phyloP scores from a whole-genome alignment of 2,797 vertebrate species.

The Falco biarmicus region DNA sequence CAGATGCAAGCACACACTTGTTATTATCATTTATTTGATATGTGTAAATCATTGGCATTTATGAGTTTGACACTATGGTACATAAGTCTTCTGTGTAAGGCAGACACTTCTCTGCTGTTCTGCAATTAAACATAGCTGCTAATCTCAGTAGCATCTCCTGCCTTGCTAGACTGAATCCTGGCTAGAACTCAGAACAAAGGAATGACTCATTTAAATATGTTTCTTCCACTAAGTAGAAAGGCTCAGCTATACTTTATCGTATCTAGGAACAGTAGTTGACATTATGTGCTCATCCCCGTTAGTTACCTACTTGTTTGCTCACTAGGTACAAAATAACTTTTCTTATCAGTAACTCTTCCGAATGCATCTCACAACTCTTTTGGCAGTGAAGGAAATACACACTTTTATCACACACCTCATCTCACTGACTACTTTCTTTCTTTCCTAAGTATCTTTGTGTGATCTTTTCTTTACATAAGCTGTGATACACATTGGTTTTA shows the following conservation, averaged over 20 bases:
- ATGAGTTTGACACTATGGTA: neutral
- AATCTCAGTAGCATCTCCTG: neutral
- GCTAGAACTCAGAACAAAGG: neutral
- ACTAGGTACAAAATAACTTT: neutral
- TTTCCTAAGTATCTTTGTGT: neutral
- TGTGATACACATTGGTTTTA: neutral
- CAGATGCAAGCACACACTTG: neutral
- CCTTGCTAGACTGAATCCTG: neutral
- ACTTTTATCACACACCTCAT: neutral
- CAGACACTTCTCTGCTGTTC: neutral
- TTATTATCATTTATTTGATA: neutral
- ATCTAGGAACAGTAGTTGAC: neutral
- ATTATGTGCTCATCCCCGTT: neutral
- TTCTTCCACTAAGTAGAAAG: neutral
- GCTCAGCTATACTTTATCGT: neutral
- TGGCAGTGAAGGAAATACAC: neutral
- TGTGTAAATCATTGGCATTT: neutral
- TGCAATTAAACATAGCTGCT: neutral
- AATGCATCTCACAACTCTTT: neutral
- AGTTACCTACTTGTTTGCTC: neutral
- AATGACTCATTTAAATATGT: neutral
- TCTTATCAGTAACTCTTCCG: neutral
- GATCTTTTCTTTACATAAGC: neutral
- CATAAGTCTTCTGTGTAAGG: neutral
- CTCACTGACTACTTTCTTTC: neutral